Conservation (phyloP, 2,888 invertebrate genomes). For the Orchesella flavescens region DNA sequence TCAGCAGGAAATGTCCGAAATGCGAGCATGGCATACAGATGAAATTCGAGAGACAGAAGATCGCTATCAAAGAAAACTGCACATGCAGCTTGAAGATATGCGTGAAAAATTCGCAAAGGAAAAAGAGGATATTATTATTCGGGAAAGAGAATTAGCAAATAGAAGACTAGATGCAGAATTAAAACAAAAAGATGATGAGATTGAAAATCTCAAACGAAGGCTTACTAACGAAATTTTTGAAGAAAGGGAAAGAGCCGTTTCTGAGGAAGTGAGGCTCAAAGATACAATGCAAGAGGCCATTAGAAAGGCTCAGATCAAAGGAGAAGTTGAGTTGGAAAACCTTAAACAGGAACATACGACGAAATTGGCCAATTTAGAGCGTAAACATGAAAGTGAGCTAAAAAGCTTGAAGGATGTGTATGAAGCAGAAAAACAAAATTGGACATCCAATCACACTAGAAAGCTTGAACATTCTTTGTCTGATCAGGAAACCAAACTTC, state of each 20-base stretch:
- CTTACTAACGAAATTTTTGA: slow-evolving; percentile 67
- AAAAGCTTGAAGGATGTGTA: slow-evolving; percentile 79
- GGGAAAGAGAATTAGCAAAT: slow-evolving; percentile 64
- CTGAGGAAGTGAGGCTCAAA: slow-evolving; percentile 66
- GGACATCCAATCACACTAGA: slow-evolving; percentile 79
- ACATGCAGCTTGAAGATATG: slow-evolving; percentile 79
- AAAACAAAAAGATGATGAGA: slow-evolving; percentile 63
- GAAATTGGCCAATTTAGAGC: slow-evolving; percentile 76
- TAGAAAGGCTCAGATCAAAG: slow-evolving; percentile 69
- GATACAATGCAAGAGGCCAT: slow-evolving; percentile 67
- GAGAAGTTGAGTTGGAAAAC: slow-evolving; percentile 68
- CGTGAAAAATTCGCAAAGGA: slow-evolving; percentile 79
- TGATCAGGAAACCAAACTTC: slow-evolving; percentile 81
- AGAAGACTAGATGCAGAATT: slow-evolving; percentile 63
- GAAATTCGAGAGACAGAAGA: slow-evolving; percentile 81
- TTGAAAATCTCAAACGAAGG: slow-evolving; percentile 64
- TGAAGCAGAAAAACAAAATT: slow-evolving; percentile 80
- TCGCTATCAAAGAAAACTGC: slow-evolving; percentile 79
- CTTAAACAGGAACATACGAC: slow-evolving; percentile 75
- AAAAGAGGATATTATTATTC: slow-evolving; percentile 77
- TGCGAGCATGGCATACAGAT: slow-evolving; percentile 80
- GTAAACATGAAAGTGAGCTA: slow-evolving; percentile 75
- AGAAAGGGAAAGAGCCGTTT: slow-evolving; percentile 65
- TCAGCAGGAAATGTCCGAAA: slow-evolving; percentile 81
- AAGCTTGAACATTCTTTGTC: slow-evolving; percentile 79